These are phyloP conservation scores for Pogonophryne albipinna DNA, from an alignment of 2,797 vertebrate species.

Conservation along the genomic window DNA sequence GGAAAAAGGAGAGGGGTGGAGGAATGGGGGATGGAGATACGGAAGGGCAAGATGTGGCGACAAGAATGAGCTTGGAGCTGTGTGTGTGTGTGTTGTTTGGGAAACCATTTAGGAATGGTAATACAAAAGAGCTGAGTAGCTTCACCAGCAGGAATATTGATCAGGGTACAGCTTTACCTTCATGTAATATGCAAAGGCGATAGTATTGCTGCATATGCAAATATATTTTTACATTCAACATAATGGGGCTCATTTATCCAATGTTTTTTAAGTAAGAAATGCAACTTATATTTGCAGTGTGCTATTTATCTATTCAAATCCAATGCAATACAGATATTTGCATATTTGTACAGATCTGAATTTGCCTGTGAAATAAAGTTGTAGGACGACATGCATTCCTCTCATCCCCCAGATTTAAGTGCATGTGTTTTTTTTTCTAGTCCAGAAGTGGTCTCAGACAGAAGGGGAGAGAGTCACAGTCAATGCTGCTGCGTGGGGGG, in stretches of 20 bases:
- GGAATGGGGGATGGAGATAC: constrained; percentile 45
- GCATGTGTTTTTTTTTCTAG: constrained; percentile 18
- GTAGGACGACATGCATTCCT: not conserved
- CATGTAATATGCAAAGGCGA: not conserved
- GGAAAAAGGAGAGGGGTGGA: constrained; percentile 70
- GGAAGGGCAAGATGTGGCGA: constrained; percentile 58
- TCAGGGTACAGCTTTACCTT: not conserved
- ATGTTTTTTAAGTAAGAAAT: not conserved
- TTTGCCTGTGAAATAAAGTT: not conserved
- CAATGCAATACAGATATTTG: not conserved
- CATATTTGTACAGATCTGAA: not conserved
- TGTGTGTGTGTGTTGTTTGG: constrained; percentile 24
- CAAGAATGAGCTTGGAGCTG: constrained; percentile 49
- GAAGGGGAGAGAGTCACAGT: constrained; percentile 60
- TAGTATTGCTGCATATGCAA: constrained; percentile 8
- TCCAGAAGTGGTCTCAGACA: constrained; percentile 47
- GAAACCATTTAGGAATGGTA: constrained; percentile 31
- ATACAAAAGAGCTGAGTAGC: constrained; percentile 23
- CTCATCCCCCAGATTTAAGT: not conserved
- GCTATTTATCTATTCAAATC: not conserved
- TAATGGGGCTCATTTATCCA: not conserved
- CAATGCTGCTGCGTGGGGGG: constrained; percentile 67
- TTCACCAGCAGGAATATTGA: not conserved
- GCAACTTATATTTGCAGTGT: not conserved
- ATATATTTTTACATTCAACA: not conserved